phyloP scores from a whole-genome alignment of 64 coral and sea anemone genomes.

The Pocillopora verrucosa region DNA sequence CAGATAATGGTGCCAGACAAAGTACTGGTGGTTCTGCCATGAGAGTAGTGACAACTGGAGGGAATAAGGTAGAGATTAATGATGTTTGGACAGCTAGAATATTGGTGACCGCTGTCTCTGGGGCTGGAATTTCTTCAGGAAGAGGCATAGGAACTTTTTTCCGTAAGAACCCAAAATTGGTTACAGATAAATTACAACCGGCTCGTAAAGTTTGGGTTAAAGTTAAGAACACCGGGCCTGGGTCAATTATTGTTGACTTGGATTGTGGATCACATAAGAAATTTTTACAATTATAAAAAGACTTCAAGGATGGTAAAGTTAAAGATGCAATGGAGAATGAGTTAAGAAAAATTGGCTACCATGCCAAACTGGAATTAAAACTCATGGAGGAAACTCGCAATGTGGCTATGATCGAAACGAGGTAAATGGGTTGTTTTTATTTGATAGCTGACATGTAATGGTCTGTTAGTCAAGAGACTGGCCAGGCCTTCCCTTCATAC shows the following conservation, averaged over 20 bases:
- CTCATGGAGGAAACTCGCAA: background rate
- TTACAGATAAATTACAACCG: background rate
- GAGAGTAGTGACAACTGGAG: background rate
- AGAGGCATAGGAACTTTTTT: background rate
- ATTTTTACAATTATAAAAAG: too few species aligned
- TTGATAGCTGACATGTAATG: background rate
- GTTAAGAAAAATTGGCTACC: background rate
- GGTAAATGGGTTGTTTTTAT: background rate
- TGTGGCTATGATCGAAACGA: background rate
- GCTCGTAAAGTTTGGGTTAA: background rate
- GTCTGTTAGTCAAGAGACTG: background rate
- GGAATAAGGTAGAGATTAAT: background rate
- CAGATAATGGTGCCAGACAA: too few species aligned
- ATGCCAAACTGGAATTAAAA: background rate
- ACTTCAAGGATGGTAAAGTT: too few species aligned
- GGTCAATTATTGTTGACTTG: background rate
- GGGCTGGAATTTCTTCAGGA: background rate
- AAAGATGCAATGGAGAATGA: too few species aligned
- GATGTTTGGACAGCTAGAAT: background rate
- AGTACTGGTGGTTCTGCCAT: background rate
- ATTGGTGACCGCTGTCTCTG: background rate
- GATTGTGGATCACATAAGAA: background rate
- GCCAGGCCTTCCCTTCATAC: background rate
- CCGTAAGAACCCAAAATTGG: background rate
- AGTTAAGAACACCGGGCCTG: background rate